Base-by-base conservation (phyloP, 2,888 invertebrate genomes). In the Dendrolimus houi region DNA sequence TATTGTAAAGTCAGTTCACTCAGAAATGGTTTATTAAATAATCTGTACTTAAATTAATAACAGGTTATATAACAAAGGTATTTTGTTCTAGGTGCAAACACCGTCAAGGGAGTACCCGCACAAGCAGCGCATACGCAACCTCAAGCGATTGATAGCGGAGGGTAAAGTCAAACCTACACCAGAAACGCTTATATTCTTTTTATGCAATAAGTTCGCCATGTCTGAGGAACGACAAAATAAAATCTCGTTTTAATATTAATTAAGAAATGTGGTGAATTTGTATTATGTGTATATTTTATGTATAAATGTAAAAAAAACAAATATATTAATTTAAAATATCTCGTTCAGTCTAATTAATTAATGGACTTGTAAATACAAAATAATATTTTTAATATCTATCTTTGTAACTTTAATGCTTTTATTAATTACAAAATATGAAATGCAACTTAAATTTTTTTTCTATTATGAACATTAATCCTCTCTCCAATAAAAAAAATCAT, bases 51-150 rank as follows among this genome's bases (percentile, higher is more conserved):
- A 29, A 29, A 29, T 29, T 29, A 29, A 29, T 29, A 29, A 29
- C 3, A 29, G 29, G 29, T 29, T 29, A 6, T 29, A 29, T 29
- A 29, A 29, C 3, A 29, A 29, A 29, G 6, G 29, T 62, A 59
- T 59, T 56, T 62, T 60, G 58, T 74, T 75, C 54, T 75, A 84
- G 80, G 58, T 63, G 40, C 65, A 60, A 56, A 58, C 64, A 7
- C 63, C 55, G 52, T 75, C 78, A 41, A 76, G 85, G 76, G 93
- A 93, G 77, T 91, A 92, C 71, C 93, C 93, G 29, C 93, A 93
- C 80, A 92, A 92, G 81, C 92, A 93, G 73, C 92, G 93, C 68
- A 88, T 93, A 59, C 87, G 92, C 63, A 93, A 93, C 77, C 85
- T 93, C 62, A 85, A 91, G 60, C 74, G 80, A 57, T 77, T 91